These are phyloP conservation scores for Myotis brandtii DNA, from an alignment of 2,113 vertebrate species.

Conservation along the genomic window DNA sequence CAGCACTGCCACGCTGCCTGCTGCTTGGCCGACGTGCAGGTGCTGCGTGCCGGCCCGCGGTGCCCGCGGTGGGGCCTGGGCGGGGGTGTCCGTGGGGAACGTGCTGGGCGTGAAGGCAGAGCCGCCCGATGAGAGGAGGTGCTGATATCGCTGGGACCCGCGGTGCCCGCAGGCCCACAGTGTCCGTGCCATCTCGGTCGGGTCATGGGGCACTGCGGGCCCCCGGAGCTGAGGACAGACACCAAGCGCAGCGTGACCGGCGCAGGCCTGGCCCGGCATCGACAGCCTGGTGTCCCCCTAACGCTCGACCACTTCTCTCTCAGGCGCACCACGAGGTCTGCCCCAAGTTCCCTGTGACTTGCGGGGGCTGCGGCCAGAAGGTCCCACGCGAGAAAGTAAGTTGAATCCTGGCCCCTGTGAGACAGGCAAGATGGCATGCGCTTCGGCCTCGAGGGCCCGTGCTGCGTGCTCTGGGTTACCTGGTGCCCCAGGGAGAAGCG, in stretches of 20 bases:
- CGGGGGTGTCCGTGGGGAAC: background rate
- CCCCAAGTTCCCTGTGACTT: conserved; percentile 91
- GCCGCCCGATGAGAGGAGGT: no score
- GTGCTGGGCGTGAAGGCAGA: background rate
- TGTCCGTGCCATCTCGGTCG: accelerated
- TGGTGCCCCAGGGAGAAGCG: background rate
- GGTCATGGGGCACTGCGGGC: background rate
- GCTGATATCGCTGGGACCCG: accelerated
- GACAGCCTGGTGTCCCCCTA: accelerated
- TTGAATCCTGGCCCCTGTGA: accelerated
- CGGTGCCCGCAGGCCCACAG: background rate
- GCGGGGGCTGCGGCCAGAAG: conserved; percentile 93
- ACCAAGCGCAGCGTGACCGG: background rate
- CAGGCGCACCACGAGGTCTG: conserved; percentile 94
- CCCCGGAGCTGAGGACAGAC: background rate
- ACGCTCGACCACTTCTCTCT: background rate
- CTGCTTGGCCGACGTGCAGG: conserved; percentile 86
- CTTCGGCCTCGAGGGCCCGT: accelerated
- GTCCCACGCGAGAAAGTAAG: conserved; percentile 93
- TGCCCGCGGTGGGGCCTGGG: accelerated
- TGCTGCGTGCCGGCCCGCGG: background rate
- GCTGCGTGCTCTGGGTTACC: background rate
- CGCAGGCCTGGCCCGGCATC: background rate
- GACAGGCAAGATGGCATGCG: accelerated
- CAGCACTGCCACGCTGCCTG: conserved; percentile 87